A percentile compares a stretch with the other conserved stretches of the same genome.
phyloP scores from a whole-genome alignment of 2,888 invertebrate species.

The Tribolium freemani region DNA sequence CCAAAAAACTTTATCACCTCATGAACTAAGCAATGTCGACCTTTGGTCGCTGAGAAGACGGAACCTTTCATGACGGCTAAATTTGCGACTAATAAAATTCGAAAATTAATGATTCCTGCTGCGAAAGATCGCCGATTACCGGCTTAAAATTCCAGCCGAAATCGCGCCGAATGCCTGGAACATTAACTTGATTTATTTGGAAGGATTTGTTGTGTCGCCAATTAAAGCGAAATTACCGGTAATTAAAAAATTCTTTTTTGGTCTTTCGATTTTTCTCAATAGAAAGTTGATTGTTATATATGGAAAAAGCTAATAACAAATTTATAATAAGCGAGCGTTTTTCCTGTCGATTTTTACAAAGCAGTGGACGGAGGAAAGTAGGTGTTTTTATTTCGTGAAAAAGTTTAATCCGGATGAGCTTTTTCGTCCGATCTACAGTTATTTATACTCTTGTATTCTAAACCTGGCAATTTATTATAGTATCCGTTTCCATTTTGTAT shows the following conservation, averaged over 20 bases:
- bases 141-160: constrained; percentile 23
- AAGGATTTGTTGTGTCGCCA: constrained; percentile 14
- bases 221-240: background rate
- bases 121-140: constrained; percentile 9
- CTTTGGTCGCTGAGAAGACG: background rate
- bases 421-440: background rate
- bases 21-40: background rate
- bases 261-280: background rate
- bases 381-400: background rate
- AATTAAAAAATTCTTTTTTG: constrained; percentile 7
- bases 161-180: constrained; percentile 2
- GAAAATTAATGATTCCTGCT: constrained; percentile 29
- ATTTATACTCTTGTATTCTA: background rate
- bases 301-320: background rate
- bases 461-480: background rate
- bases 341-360: background rate
- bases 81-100: constrained; percentile 27
- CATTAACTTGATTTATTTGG: constrained; percentile 19
- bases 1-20: no score
- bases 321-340: background rate
- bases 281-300: background rate
- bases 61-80: constrained; percentile 19
- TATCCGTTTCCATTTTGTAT: background rate
- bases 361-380: background rate
- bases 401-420: background rate